A percentile compares a stretch with the other conserved stretches of the same genome.
Conservation (phyloP, 2,888 invertebrate species). For the Nymphalis urticae region DNA sequence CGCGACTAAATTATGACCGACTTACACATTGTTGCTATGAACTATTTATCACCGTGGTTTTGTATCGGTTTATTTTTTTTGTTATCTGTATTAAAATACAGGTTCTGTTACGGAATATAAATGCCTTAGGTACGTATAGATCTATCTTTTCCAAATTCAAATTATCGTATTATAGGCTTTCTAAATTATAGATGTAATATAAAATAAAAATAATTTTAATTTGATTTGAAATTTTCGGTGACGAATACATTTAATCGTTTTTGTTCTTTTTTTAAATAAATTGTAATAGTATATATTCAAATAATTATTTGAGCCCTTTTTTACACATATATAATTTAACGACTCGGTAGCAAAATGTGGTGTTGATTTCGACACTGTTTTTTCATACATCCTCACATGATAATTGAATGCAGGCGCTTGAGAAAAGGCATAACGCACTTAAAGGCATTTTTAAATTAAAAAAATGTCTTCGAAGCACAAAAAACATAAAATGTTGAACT, state of each 20-base stretch:
- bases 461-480: slow-evolving; percentile 20
- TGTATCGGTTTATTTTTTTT: background rate
- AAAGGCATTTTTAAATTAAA: slow-evolving; percentile 24
- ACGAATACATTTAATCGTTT: no score
- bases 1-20: slow-evolving; percentile 27
- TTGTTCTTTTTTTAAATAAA: no score
- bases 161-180: no score
- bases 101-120: background rate
- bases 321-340: background rate
- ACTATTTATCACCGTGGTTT: slow-evolving; percentile 2
- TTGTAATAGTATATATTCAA: no score
- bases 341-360: slow-evolving; percentile 43
- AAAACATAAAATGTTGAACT: slow-evolving; percentile 10
- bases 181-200: no score
- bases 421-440: slow-evolving; percentile 52
- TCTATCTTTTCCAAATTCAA: no score
- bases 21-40: slow-evolving; percentile 17
- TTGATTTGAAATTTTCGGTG: no score
- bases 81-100: background rate
- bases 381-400: slow-evolving; percentile 52
- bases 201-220: no score
- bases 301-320: background rate
- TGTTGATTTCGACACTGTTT: slow-evolving; percentile 67
- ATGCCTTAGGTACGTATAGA: no score
- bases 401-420: slow-evolving; percentile 64